Evolutionary conservation across 2,888 invertebrate genomes (phyloP), one percentile per base, ranked within the genome.

Genomic region (Elgonia sp.): DNA sequence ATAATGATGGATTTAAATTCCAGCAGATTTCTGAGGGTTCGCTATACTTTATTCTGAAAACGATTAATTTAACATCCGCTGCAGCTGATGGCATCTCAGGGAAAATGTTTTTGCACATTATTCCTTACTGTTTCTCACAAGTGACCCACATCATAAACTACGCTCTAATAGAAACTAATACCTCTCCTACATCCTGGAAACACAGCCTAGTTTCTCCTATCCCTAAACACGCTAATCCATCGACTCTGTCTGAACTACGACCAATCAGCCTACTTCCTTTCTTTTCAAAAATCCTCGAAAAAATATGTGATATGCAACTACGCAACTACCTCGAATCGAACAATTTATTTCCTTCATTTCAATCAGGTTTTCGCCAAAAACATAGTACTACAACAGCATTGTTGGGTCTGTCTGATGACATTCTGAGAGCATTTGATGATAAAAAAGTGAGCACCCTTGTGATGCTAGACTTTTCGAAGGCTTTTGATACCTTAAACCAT

Each of bases 71-170:
- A 8, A 55, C 70, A 9, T n/a, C 37, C 21, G 53, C 70, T 29
- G 70, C 53, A n/a, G 29, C 37, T 6, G 70, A 70, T 53, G 70
- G 70, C 8, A 70, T 70, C 6, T 70, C 70, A 2, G 70, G 70
- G 14, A 70, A 70, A 70, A 70, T 70, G 70, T 0, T 70, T 8
- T 6, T 70, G 10, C 29, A 53, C 53, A 53, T 29, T 39, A n/a
- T 70, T n/a, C 70, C 53, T 6, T 37, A 70, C 37, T 70, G 53
- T 7, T 72, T n/a, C n/a, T n/a, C n/a, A n/a, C n/a, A n/a, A n/a
- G n/a, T n/a, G 2, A 55, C 20, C 5, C 72, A 72, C 21, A 57
- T 72, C 12, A 39, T 72, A 0, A 72, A 57, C 29, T 14, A 6
- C 0, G 53, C 72, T 9, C 18, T 14, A n/a, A n/a, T 72, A 18